Evolutionary conservation across 2,113 vertebrate species (phyloP).

Genomic region (Vulpes ferrilata): DNA sequence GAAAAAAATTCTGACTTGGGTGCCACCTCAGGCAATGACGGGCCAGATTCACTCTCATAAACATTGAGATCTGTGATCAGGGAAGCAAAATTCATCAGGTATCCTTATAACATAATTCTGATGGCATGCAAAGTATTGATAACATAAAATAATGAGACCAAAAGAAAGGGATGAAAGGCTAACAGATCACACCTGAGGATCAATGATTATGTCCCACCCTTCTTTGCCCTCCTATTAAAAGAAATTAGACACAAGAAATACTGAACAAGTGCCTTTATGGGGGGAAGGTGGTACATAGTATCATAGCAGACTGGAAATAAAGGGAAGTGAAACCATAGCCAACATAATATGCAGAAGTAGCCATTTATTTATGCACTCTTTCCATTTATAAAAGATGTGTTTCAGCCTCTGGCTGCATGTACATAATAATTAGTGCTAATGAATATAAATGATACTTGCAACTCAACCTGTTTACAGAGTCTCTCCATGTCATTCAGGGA

Average conservation of each 20-base stretch:
- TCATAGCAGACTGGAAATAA: not conserved
- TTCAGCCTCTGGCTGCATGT: slow-evolving; percentile 56
- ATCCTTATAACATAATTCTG: not conserved
- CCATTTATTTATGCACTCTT: slow-evolving; percentile 44
- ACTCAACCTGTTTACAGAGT: slow-evolving; percentile 70
- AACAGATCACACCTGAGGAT: not conserved
- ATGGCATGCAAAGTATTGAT: not conserved
- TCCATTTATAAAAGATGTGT: slow-evolving; percentile 64
- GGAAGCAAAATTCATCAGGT: not conserved
- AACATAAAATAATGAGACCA: not conserved
- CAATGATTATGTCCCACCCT: not conserved
- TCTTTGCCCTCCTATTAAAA: not conserved
- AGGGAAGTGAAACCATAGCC: not conserved
- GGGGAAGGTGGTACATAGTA: not conserved
- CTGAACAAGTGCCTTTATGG: not conserved
- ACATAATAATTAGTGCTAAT: slow-evolving; percentile 74
- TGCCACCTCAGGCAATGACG: not conserved
- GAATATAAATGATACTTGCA: slow-evolving; percentile 69
- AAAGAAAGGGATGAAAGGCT: not conserved
- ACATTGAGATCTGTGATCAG: not conserved
- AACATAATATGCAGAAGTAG: not conserved
- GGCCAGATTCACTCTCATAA: not conserved
- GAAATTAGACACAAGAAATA: not conserved
- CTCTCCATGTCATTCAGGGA: slow-evolving; percentile 6
- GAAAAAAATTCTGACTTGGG: not conserved